A percentile compares a stretch with the other conserved stretches of the same genome.
These are phyloP conservation scores for Stichopus horrens DNA, from an alignment of 53 echinoderm and acorn worm species.

Conservation along the genomic window DNA sequence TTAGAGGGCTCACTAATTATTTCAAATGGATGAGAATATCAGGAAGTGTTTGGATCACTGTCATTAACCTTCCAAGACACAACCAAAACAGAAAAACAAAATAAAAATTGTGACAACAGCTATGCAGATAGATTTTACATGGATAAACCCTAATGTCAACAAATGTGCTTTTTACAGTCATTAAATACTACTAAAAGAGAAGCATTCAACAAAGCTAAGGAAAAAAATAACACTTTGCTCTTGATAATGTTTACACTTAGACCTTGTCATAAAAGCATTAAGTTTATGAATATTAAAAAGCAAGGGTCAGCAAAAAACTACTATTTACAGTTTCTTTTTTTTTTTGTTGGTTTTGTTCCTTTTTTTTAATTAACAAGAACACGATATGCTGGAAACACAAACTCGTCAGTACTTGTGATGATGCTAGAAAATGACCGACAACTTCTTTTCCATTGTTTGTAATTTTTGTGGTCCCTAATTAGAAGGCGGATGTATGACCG, in stretches of 20 bases:
- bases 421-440: neutral
- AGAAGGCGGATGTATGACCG: constrained; percentile 1
- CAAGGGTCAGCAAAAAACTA: constrained; percentile 36
- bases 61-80: no score
- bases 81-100: neutral
- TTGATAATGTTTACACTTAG: constrained; percentile 6
- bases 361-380: constrained; percentile 26
- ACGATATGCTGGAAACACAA: constrained; percentile 41
- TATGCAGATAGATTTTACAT: constrained; percentile 10
- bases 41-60: no score
- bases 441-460: neutral
- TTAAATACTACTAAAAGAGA: constrained; percentile 38
- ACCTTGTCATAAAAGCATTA: constrained; percentile 11
- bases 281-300: constrained; percentile 41
- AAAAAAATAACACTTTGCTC: constrained; percentile 11
- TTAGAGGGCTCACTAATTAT: neutral
- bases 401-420: constrained; percentile 2
- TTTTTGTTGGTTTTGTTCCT: neutral
- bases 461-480: constrained; percentile 32
- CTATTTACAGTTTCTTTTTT: constrained; percentile 22
- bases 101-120: constrained; percentile 14
- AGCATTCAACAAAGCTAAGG: constrained; percentile 2
- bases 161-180: constrained; percentile 39
- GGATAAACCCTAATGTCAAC: constrained; percentile 14
- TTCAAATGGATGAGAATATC: neutral